Evolutionary conservation across 2,797 vertebrate genomes (phyloP), one percentile per base, ranked within the genome.

Genomic region (Numenius phaeopus): DNA sequence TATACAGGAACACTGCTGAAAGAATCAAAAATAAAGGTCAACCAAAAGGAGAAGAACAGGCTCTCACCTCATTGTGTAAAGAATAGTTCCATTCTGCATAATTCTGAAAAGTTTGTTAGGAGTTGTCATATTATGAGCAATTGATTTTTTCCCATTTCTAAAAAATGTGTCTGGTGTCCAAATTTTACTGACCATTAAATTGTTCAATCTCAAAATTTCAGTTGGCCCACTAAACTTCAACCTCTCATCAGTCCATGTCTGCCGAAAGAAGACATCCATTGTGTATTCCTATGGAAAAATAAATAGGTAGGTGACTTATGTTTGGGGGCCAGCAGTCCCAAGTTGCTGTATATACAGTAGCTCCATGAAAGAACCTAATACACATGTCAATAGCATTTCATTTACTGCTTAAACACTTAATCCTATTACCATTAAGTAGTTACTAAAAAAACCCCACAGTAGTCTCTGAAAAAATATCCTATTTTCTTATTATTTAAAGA

Each of bases 101-200:
- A 99, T 99, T 84, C 99, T 98, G 98, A 99, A 99, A 59, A 99
- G 99, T 97, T 99, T 99, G 98, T 99, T 99, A 66, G 99, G 99
- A 12, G 99, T 99, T 5, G 99, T 99, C 99, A 99, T 99, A 96
- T 99, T 99, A 98, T 99, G 99, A 93, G 99, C 99, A 76, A 99
- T 99, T 5, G 99, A 99, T 97, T 98, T 99, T 98, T 99, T 99
- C 58, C 99, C 99, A 22, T 99, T 99, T 97, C 99, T 99, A 97
- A 99, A 99, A 98, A 99, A 99, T 4, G 99, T 99, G 96, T 99
- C 99, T 14, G 99, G 99, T 23, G 99, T 99, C 99, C 99, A 99
- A 78, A 99, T 99, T 97, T 99, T 99, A 85, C 99, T 99, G 98
- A 99, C 99, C 99, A 99, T 99, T 97, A 99, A 96, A 98, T 99